Evolutionary conservation across 2,113 vertebrate species (phyloP), one percentile per base, ranked within the genome.

Genomic region (Oenanthe melanoleuca): DNA sequence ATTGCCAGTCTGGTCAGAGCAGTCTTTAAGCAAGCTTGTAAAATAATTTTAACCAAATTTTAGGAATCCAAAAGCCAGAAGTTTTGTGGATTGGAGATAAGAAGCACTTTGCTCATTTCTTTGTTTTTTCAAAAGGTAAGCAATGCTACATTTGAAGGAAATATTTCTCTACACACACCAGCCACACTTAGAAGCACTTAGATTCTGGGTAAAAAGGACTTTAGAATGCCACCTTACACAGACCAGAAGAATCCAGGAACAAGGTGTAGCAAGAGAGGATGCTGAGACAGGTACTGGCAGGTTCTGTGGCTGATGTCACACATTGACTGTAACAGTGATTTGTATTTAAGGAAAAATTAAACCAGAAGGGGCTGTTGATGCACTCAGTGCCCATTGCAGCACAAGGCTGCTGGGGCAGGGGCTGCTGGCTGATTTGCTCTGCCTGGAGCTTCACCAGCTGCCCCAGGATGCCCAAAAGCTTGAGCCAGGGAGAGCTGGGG

Each of bases 191-290:
- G 19, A 52, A 93, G 20, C n/a, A 20, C 21, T 86, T 16, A 45
- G 19, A 19, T 29, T 44, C 23, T 23, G 9, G 17, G 7, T 53
- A 24, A 60, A 74, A 78, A 19, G 12, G 29, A 20, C n/a, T 70
- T 83, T 11, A 73, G 25, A 45, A 26, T 69, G 42, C 13, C 9
- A 4, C 12, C 59, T 18, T 31, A 38, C 0, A 0, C 18, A 44
- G 26, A 37, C 53, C 22, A 31, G 19, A 70, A 42, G n/a, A 29
- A 45, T 60, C 56, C 59, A 67, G 40, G 34, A 56, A 7, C 14
- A 24, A 0, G 0, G 13, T 19, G 9, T 28, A 47, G 28, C 5
- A 29, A 29, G 65, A 65, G 44, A 37, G 22, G 45, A 53, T 53
- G 40, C 37, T 57, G 67, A 69, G 66, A 38, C 28, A 23, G 55